Base-by-base conservation (phyloP, 1,140 invertebrate genomes). In the Dermatophagoides farinae region DNA sequence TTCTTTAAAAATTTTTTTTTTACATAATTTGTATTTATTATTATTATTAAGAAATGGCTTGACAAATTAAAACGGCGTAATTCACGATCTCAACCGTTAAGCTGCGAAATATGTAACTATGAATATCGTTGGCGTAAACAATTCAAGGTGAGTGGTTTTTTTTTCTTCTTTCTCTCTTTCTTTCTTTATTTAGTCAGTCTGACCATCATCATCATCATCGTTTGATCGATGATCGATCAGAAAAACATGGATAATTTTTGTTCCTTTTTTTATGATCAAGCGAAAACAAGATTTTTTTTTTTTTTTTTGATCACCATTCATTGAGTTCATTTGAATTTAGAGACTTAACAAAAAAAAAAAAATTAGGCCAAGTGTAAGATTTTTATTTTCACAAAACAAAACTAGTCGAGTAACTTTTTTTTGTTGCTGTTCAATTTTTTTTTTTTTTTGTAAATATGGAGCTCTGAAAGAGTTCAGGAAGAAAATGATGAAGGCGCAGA, bases 31-130 rank as follows among this genome's bases (percentile, higher is more conserved):
- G n/a, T n/a, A n/a, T n/a, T n/a, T n/a, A n/a, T n/a, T 31, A 20
- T 50, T 59, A 22, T n/a, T 2, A 37, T 10, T n/a, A 9, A 61
- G 76, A 76, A 74, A 71, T 78, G 77, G 77, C 70, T 78, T 49
- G 74, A 77, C n/a, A 55, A 55, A 44, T 14, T 55, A 64, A 73
- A 76, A 38, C 75, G 71, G 37, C 69, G 70, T 58, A 71, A 70
- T 44, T 71, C 72, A 63, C 70, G 70, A 40, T 71, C 71, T 57
- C 75, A 72, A 63, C 71, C 74, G 8, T 72, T 77, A 1, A 70
- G 67, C 41, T 78, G 77, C 71, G 77, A 78, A 69, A 68, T 78
- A 5, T 78, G 77, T 65, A 74, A 76, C 44, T 78, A 75, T 66
- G 73, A 75, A 64, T 78, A 76, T 66, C 70, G 74, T 51, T 70